Conservation (phyloP, 2,797 vertebrate genomes). For the Megalops cyprinoides region DNA sequence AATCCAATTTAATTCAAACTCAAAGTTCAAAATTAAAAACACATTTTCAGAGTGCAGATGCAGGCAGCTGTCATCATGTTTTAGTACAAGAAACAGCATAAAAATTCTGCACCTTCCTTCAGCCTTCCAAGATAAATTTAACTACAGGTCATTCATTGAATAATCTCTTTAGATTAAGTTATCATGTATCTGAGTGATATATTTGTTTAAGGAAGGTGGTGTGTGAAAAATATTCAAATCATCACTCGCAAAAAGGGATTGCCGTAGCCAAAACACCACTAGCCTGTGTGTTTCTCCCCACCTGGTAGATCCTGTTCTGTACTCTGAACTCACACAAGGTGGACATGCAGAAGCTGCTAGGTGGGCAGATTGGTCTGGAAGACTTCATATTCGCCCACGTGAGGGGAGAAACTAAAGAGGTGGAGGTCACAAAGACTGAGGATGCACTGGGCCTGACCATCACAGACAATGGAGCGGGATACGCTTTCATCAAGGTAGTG, state of each 20-base stretch:
- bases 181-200: too few relatives aligned
- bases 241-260: too few relatives aligned
- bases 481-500: constrained; percentile 92
- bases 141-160: too few relatives aligned
- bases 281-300: background rate
- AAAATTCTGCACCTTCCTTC: too few relatives aligned
- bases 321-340: constrained; percentile 97
- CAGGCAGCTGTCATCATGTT: too few relatives aligned
- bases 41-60: background rate
- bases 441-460: constrained; percentile 94
- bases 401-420: constrained; percentile 92
- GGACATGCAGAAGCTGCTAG: constrained; percentile 96
- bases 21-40: background rate
- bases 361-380: constrained; percentile 95
- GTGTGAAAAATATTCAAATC: too few relatives aligned
- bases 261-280: too few relatives aligned
- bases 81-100: too few relatives aligned
- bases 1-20: too few relatives aligned
- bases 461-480: constrained; percentile 94
- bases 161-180: too few relatives aligned
- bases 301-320: constrained; percentile 90
- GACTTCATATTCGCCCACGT: constrained; percentile 97
- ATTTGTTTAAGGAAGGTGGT: too few relatives aligned
- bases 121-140: too few relatives aligned
- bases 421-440: constrained; percentile 94